Conservation (phyloP, 2,113 vertebrate species). For the Aptenodytes patagonicus region DNA sequence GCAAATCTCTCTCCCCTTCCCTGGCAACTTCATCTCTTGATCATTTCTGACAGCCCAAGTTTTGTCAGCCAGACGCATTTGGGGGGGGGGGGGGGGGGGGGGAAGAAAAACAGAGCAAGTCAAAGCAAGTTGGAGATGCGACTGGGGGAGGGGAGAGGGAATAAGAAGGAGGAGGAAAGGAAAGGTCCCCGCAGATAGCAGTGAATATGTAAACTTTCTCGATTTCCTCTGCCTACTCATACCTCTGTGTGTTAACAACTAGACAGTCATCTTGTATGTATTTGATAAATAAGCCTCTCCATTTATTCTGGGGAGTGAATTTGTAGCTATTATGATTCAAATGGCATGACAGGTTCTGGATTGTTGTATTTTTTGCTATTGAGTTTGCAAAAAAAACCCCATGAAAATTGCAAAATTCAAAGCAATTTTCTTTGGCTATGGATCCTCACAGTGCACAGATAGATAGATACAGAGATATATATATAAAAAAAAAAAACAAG, state of each 20-base stretch:
- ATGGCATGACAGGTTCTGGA: slow-evolving; percentile 77
- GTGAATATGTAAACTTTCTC: slow-evolving; percentile 69
- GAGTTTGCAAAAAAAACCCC: slow-evolving; percentile 54
- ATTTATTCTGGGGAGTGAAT: slow-evolving; percentile 81
- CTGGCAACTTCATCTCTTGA: neutral
- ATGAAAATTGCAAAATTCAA: slow-evolving; percentile 62
- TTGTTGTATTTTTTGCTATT: slow-evolving; percentile 63
- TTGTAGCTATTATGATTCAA: slow-evolving; percentile 83
- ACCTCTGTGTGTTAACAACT: slow-evolving; percentile 71
- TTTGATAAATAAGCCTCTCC: slow-evolving; percentile 82
- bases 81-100: too few relatives aligned
- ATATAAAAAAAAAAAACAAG: neutral
- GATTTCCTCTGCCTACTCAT: slow-evolving; percentile 72
- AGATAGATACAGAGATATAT: neutral
- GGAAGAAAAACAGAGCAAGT: neutral
- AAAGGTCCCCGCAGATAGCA: slow-evolving; percentile 51
- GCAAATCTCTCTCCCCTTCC: neutral
- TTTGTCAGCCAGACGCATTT: slow-evolving; percentile 2
- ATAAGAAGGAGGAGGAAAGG: slow-evolving; percentile 32
- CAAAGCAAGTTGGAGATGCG: neutral
- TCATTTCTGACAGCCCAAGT: slow-evolving; percentile 16
- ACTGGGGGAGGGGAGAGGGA: neutral
- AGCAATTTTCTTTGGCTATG: slow-evolving; percentile 72
- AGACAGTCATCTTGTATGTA: slow-evolving; percentile 78
- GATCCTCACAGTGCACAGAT: slow-evolving; percentile 49